Base-by-base conservation (phyloP, 1,140 invertebrate species). In the Goniozus legneri region DNA sequence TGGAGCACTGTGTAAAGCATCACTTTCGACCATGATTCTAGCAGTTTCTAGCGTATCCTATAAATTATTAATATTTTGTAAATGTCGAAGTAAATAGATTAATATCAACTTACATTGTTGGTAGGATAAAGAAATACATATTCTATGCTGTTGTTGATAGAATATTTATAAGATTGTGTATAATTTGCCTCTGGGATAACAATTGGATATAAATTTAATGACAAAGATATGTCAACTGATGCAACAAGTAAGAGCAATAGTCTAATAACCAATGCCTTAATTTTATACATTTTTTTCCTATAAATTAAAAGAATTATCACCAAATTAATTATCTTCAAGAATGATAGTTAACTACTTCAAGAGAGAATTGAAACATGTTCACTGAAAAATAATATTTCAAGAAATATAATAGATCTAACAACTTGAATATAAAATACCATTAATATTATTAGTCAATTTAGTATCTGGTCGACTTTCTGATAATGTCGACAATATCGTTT, bases 11-110 rank as follows among this genome's bases (percentile, higher is more conserved):
- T 52, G 53, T 16, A 68, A 69, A 13, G 71, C 62, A 18, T 62
- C 54, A 31, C 74, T 76, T 39, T 69, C 61, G 2, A 82, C 70
- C 19, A 50, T 52, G 18, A 79, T 67, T 13, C 79, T 65, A 16
- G 78, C 77, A 49, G 60, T 62, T 43, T 60, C 52, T 32, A 50
- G 15, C 3, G 24, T 38, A 27, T 42, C n/a, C 58, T 65, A 16
- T 22, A 52, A 40, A 40, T 10, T 34, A 44, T 4, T 16, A 45
- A 43, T 16, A 20, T 21, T 47, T 6, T 12, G 31, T 33, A 12
- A 40, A 49, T 47, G 27, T 31, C 1, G 15, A 14, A 19, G 22
- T 2, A 46, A 36, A 22, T 15, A 4, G 3, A 22, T 24, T 10
- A n/a, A 8, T 38, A 39, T 2, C 8, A 34, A 21, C 51, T 60